These are phyloP conservation scores for Rambutsinella grinnellia DNA, from an alignment of 2,888 invertebrate genomes.

Conservation along the genomic window DNA sequence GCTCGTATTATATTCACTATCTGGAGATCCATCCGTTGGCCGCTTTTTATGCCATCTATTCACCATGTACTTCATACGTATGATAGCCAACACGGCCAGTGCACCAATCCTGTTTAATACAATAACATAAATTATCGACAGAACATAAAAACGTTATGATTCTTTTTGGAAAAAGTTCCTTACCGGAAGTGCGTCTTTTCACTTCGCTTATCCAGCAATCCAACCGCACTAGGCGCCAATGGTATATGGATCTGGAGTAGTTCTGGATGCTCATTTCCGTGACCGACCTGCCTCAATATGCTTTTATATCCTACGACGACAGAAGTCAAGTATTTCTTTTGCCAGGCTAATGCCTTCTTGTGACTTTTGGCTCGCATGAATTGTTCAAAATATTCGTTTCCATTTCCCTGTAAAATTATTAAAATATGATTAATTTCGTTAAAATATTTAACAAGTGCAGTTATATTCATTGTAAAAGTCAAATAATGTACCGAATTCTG, in stretches of 20 bases:
- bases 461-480: no score
- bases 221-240: constrained; percentile 57
- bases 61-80: constrained; percentile 78
- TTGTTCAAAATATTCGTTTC: constrained; percentile 35
- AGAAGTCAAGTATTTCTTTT: constrained; percentile 87
- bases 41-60: constrained; percentile 75
- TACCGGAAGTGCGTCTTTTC: constrained; percentile 53
- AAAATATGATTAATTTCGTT: no score
- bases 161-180: neutral
- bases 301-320: constrained; percentile 76
- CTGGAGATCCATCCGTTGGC: constrained; percentile 73
- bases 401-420: constrained; percentile 6
- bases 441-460: no score
- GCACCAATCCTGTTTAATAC: constrained; percentile 74
- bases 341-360: constrained; percentile 88
- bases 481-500: no score
- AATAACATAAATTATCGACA: constrained; percentile 64
- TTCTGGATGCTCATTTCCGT: constrained; percentile 53
- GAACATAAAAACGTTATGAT: constrained; percentile 16
- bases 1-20: constrained; percentile 34
- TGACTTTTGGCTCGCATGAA: constrained; percentile 81
- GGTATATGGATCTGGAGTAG: constrained; percentile 55
- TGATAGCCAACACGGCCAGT: constrained; percentile 74
- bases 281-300: constrained; percentile 42
- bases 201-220: constrained; percentile 41